Conservation (phyloP, 2,797 vertebrate genomes). For the Rhabdophis nuchalis region DNA sequence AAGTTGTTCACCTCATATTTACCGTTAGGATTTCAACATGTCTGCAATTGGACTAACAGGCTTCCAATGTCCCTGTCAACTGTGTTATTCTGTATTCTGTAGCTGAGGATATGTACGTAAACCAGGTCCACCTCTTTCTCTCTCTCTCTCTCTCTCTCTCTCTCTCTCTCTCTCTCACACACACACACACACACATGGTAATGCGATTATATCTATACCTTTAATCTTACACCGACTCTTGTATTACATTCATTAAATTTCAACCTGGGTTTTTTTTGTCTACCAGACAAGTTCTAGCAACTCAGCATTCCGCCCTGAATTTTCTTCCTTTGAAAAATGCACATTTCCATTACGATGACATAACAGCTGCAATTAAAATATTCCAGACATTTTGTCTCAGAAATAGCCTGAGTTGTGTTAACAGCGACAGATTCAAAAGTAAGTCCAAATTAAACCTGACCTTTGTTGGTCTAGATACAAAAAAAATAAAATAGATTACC, state of each 20-base stretch:
- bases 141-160: not conserved
- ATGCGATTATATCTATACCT: not conserved
- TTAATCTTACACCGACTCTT: not conserved
- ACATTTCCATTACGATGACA: not conserved
- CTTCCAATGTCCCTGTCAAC: not conserved
- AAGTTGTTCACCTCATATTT: not conserved
- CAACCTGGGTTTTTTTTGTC: not conserved
- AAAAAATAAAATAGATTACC: constrained; percentile 24
- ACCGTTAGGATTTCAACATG: not conserved
- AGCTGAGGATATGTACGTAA: not conserved
- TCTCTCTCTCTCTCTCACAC: not conserved
- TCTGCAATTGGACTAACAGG: not conserved
- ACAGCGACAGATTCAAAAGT: constrained; percentile 15
- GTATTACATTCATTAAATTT: not conserved
- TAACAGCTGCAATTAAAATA: constrained; percentile 17
- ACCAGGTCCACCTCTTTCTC: not conserved
- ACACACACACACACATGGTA: not conserved
- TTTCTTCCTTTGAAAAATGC: not conserved
- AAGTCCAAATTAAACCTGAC: constrained; percentile 48
- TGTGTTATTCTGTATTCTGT: not conserved
- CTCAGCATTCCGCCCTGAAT: not conserved
- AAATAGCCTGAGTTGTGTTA: constrained; percentile 12
- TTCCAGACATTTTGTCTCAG: constrained; percentile 7
- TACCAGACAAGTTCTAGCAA: not conserved
- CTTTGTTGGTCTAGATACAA: constrained; percentile 46